Conservation (phyloP, 2,888 invertebrate genomes). For the Incurvaria masculella region DNA sequence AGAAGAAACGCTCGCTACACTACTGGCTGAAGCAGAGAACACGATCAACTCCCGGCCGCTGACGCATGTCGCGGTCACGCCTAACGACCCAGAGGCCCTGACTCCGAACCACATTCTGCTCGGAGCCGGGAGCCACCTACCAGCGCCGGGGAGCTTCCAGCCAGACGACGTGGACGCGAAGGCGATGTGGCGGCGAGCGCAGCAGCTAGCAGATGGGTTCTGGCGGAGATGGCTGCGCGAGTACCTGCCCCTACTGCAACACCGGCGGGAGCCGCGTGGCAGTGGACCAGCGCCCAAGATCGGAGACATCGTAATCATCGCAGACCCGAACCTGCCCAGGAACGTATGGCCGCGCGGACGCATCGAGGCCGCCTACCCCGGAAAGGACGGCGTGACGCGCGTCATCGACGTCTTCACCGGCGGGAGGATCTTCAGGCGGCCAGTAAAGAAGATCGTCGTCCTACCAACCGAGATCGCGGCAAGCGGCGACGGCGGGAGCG, state of each 20-base stretch:
- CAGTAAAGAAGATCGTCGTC: conserved; percentile 2
- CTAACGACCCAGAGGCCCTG: conserved; percentile 1
- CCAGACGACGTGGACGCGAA: not conserved
- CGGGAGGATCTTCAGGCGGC: conserved; percentile 6
- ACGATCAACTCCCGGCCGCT: conserved; percentile 2
- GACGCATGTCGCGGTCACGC: not conserved
- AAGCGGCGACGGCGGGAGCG: not conserved
- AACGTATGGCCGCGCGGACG: conserved; percentile 10
- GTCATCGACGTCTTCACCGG: conserved; percentile 6
- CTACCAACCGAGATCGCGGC: not conserved
- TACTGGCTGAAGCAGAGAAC: conserved; percentile 3
- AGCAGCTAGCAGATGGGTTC: conserved; percentile 9
- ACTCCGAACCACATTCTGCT: conserved; percentile 4
- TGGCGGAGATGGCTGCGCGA: conserved; percentile 10
- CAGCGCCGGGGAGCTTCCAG: not conserved
- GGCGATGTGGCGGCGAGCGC: conserved; percentile 6
- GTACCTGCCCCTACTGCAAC: conserved; percentile 7
- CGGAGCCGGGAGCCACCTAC: not conserved
- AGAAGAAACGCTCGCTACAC: conserved; percentile 1
- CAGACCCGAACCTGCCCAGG: conserved; percentile 8
- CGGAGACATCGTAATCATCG: conserved; percentile 8
- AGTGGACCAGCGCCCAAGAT: not conserved
- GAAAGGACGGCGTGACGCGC: conserved; percentile 9
- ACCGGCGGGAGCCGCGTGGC: conserved; percentile 1
- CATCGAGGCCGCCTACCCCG: conserved; percentile 5